These are phyloP conservation scores for Oreohelix idahoensis DNA, from an alignment of 1,140 invertebrate species.

Conservation along the genomic window DNA sequence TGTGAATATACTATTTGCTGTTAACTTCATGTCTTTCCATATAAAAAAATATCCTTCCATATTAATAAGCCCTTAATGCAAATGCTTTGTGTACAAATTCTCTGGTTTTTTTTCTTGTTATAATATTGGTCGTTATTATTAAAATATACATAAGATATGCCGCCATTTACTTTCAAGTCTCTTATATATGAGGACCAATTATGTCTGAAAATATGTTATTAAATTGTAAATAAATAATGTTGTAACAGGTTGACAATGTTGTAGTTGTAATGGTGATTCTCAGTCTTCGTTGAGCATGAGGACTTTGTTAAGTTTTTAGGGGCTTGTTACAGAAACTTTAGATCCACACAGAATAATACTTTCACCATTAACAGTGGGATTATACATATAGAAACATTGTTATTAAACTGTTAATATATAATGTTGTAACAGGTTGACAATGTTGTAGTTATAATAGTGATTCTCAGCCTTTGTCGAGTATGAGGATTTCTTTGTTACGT, in stretches of 20 bases:
- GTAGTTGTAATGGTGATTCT: no score
- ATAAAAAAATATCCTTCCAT: slow-evolving; percentile 18
- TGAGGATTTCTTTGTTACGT: no score
- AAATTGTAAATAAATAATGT: background rate
- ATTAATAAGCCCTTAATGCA: background rate
- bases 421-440: background rate
- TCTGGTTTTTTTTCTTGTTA: background rate
- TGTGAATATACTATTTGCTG: slow-evolving; percentile 1
- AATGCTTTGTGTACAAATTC: background rate
- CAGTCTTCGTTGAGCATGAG: no score
- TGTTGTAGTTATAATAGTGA: no score
- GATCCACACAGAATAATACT: no score
- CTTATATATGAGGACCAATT: slow-evolving; percentile 13
- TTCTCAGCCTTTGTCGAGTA: no score
- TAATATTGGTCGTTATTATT: background rate
- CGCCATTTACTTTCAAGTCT: background rate
- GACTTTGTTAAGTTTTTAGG: no score
- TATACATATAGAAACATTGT: no score
- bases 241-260: background rate
- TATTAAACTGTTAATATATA: background rate
- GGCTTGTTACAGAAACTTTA: no score
- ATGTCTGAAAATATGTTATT: background rate
- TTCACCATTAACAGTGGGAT: no score
- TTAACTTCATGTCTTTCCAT: background rate
- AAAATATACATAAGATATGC: background rate